Percentiles rank a stretch among this genome's conserved stretches.
phyloP scores from a whole-genome alignment of 2,888 invertebrate genomes.

The Eupithecia abbreviata region DNA sequence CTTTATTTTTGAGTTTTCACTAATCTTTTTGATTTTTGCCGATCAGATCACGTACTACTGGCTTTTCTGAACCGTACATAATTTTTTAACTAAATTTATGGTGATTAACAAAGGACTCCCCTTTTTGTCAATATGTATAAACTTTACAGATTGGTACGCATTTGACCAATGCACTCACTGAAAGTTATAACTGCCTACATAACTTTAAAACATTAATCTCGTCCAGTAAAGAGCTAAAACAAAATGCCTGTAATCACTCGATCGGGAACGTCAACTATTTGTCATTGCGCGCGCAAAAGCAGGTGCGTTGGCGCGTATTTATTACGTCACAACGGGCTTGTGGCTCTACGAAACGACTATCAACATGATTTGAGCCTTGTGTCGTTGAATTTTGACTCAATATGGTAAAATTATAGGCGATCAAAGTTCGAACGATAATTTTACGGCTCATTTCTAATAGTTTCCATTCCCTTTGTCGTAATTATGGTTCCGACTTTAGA shows the following conservation, averaged over 20 bases:
- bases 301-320: slow-evolving; percentile 67
- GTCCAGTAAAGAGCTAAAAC: slow-evolving; percentile 36
- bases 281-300: slow-evolving; percentile 64
- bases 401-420: background rate
- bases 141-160: too few species aligned
- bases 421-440: background rate
- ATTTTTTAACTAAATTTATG: too few species aligned
- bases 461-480: background rate
- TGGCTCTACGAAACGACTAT: slow-evolving; percentile 15
- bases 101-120: too few species aligned
- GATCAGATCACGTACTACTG: too few species aligned
- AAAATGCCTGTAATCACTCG: slow-evolving; percentile 53
- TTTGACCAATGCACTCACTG: slow-evolving; percentile 6
- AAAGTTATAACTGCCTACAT: background rate
- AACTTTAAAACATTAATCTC: slow-evolving; percentile 20
- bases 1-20: too few species aligned
- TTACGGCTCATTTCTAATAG: background rate
- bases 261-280: slow-evolving; percentile 60
- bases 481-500: background rate
- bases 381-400: background rate
- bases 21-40: too few species aligned
- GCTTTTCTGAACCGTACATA: too few species aligned
- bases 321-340: slow-evolving; percentile 54
- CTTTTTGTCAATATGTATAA: too few species aligned
- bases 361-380: slow-evolving; percentile 15